Conservation (phyloP, 92 coral and sea anemone genomes). For the Paramuricea clavata region DNA sequence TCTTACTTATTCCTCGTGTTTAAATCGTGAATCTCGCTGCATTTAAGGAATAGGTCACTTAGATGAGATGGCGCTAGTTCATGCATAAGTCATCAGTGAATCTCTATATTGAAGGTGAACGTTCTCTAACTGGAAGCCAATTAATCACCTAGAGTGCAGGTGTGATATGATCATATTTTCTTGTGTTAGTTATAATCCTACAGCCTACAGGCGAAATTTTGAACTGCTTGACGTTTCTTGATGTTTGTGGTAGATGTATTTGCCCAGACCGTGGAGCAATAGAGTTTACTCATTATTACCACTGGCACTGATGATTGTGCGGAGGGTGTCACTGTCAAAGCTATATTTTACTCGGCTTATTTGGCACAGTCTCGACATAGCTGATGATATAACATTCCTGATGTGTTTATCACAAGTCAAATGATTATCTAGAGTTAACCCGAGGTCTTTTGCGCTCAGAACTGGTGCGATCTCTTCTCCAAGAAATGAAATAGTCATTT, state of each 20-base stretch:
- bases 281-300: conserved; percentile 50
- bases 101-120: no score
- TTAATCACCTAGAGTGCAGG: background rate
- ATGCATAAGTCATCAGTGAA: no score
- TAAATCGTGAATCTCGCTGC: no score
- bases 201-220: conserved; percentile 47
- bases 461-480: background rate
- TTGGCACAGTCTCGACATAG: conserved; percentile 52
- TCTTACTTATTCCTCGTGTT: no score
- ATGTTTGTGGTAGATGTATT: conserved; percentile 45
- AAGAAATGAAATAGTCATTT: background rate
- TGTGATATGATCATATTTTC: conserved; percentile 46
- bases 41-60: no score
- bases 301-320: conserved; percentile 8
- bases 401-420: no score
- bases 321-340: conserved; percentile 47
- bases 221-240: conserved; percentile 61
- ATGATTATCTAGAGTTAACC: background rate
- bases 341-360: conserved; percentile 37
- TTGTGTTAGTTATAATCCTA: conserved; percentile 22
- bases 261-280: conserved; percentile 63
- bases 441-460: background rate
- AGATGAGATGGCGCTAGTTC: no score
- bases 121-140: conserved; percentile 34
- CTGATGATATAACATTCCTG: conserved; percentile 2